A percentile compares a stretch with the other conserved stretches of the same genome.
phyloP scores from a whole-genome alignment of 2,888 invertebrate genomes.

The Uropetala carovei region DNA sequence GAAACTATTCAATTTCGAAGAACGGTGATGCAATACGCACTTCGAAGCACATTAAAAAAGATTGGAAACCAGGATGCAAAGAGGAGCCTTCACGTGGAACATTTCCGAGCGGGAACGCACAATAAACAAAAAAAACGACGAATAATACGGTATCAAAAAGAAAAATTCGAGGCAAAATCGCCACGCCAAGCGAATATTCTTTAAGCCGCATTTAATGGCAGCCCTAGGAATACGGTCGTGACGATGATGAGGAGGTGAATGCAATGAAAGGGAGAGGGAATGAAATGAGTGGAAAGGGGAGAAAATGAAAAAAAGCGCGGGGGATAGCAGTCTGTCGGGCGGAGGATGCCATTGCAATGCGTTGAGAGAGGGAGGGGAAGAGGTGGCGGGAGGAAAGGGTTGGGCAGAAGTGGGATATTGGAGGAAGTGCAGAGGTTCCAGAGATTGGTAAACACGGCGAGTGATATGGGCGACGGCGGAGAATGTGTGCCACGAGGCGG shows the following conservation, averaged over 20 bases:
- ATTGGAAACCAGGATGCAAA: background rate
- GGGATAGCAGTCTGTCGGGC: too few relatives aligned
- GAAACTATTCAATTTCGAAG: too few relatives aligned
- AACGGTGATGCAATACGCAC: too few relatives aligned
- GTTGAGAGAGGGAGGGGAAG: background rate
- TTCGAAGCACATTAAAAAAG: too few relatives aligned
- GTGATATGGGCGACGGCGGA: background rate
- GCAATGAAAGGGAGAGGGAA: too few relatives aligned
- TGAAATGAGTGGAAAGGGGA: too few relatives aligned
- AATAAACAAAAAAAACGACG: background rate
- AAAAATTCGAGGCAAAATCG: background rate
- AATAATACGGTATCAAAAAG: background rate
- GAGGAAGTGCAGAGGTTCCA: background rate
- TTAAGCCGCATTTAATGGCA: background rate
- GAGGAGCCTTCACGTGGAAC: background rate
- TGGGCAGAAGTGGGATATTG: background rate
- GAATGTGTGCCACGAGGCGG: conserved; percentile 37
- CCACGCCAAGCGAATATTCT: background rate
- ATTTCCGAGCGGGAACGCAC: background rate
- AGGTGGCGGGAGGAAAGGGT: background rate
- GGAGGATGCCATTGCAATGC: too few relatives aligned
- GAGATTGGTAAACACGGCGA: conserved; percentile 14
- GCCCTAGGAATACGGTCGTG: background rate
- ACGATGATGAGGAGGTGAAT: too few relatives aligned
- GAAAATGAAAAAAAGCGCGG: too few relatives aligned